These are phyloP conservation scores for Vanessa tameamea DNA, from an alignment of 1,140 invertebrate genomes.

Conservation along the genomic window DNA sequence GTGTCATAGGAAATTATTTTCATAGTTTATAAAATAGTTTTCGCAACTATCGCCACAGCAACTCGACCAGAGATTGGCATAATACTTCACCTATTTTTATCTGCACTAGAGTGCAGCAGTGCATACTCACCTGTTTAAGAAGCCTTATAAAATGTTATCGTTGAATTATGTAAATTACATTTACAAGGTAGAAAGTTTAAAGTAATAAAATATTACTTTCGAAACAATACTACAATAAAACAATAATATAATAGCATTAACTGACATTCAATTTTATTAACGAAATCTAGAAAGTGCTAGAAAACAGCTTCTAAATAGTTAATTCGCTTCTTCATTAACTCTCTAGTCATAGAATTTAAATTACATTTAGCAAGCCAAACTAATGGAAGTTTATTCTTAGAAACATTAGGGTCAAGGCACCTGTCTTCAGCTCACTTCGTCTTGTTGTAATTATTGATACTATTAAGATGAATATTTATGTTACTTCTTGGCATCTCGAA, in stretches of 20 bases:
- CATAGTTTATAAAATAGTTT: too few relatives aligned
- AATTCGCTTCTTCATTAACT: constrained; percentile 25
- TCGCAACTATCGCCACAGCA: too few relatives aligned
- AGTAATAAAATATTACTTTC: neutral
- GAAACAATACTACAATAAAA: neutral
- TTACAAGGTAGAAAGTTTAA: constrained; percentile 1
- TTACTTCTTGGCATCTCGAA: neutral
- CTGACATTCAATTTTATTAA: constrained; percentile 8
- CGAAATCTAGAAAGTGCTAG: constrained; percentile 7
- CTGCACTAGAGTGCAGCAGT: neutral
- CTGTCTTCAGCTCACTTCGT: constrained; percentile 27
- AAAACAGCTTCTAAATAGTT: constrained; percentile 1
- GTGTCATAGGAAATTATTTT: too few relatives aligned
- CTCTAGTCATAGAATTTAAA: constrained; percentile 36
- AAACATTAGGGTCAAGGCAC: constrained; percentile 40
- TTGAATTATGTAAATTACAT: neutral
- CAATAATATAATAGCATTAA: neutral
- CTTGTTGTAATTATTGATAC: constrained; percentile 20
- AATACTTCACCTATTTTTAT: neutral
- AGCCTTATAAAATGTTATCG: neutral
- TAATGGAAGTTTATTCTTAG: constrained; percentile 38
- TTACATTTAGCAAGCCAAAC: constrained; percentile 28
- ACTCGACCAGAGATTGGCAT: too few relatives aligned
- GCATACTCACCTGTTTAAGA: neutral
- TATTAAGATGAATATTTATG: constrained; percentile 1